phyloP scores from a whole-genome alignment of 23 tunicate genomes.

The Oikopleura dioica region DNA sequence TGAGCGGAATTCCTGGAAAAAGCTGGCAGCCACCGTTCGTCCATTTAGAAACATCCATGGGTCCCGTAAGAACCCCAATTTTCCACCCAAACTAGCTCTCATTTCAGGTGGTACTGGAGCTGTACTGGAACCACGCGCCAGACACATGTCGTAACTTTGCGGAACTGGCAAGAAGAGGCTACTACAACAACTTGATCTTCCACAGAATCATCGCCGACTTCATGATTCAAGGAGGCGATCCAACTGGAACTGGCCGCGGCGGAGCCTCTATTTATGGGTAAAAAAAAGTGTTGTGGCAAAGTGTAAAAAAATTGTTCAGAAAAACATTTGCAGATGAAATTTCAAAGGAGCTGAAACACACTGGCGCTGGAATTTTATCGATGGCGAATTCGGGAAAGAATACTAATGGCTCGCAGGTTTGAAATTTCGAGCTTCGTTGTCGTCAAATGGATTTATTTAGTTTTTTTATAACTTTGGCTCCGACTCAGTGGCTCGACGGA shows the following conservation, averaged over 20 bases:
- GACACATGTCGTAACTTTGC: slow-evolving; percentile 82
- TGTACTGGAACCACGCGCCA: slow-evolving; percentile 94
- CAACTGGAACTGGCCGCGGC: slow-evolving; percentile 92
- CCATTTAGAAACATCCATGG: background rate
- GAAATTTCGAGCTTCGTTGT: too few species aligned
- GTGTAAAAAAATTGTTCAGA: too few species aligned
- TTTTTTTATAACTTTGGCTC: slow-evolving; percentile 89
- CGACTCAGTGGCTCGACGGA: slow-evolving; percentile 93
- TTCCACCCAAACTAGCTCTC: too few species aligned
- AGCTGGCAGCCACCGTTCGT: slow-evolving; percentile 10
- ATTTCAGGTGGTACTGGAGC: slow-evolving; percentile 59
- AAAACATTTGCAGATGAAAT: slow-evolving; percentile 71
- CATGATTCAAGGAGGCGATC: slow-evolving; percentile 99
- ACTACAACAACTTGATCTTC: slow-evolving; percentile 62
- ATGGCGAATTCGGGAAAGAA: slow-evolving; percentile 97
- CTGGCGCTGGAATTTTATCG: slow-evolving; percentile 92
- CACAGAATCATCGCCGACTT: slow-evolving; percentile 69
- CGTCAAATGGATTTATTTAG: too few species aligned
- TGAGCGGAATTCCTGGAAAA: slow-evolving; percentile 11
- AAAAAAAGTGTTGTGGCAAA: too few species aligned
- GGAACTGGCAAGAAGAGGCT: slow-evolving; percentile 78
- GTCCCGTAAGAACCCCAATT: background rate
- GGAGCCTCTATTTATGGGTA: slow-evolving; percentile 91
- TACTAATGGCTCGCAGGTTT: slow-evolving; percentile 86
- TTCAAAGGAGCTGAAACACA: slow-evolving; percentile 63